Evolutionary conservation across 2,888 invertebrate species (phyloP).

Genomic region (Therioaphis trifolii): DNA sequence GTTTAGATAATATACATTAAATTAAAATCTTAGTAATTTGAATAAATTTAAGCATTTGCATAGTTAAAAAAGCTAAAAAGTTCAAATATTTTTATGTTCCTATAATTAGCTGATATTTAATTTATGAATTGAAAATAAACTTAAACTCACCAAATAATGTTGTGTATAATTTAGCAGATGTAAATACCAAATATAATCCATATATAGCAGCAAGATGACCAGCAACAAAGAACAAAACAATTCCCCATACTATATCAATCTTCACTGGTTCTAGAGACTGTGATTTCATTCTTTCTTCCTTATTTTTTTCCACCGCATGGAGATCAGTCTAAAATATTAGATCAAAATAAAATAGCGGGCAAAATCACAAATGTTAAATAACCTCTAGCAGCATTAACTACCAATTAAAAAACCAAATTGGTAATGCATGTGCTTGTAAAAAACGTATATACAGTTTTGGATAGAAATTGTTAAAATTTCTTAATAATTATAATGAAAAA

Average conservation of each 20-base stretch:
- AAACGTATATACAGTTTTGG: not conserved
- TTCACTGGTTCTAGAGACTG: not conserved
- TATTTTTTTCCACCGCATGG: conserved; percentile 20
- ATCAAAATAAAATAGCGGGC: not conserved
- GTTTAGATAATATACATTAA: too few relatives aligned
- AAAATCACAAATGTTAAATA: not conserved
- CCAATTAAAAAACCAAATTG: too few relatives aligned
- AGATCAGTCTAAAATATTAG: conserved; percentile 22
- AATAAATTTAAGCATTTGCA: not conserved
- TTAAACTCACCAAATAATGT: conserved; percentile 69
- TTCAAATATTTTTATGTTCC: not conserved
- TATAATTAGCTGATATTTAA: not conserved
- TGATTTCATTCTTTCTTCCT: conserved; percentile 17
- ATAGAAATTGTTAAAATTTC: too few relatives aligned
- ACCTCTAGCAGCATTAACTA: too few relatives aligned
- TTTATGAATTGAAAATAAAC: not conserved
- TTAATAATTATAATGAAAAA: too few relatives aligned
- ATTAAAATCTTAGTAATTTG: not conserved
- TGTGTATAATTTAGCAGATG: conserved; percentile 68
- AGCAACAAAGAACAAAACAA: conserved; percentile 48
- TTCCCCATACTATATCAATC: conserved; percentile 33
- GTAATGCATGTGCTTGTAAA: too few relatives aligned
- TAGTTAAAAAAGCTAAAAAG: not conserved
- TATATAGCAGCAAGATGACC: conserved; percentile 71
- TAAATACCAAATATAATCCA: conserved; percentile 69